Conservation (phyloP, 2,113 vertebrate species). For the Turdus rufiventris region DNA sequence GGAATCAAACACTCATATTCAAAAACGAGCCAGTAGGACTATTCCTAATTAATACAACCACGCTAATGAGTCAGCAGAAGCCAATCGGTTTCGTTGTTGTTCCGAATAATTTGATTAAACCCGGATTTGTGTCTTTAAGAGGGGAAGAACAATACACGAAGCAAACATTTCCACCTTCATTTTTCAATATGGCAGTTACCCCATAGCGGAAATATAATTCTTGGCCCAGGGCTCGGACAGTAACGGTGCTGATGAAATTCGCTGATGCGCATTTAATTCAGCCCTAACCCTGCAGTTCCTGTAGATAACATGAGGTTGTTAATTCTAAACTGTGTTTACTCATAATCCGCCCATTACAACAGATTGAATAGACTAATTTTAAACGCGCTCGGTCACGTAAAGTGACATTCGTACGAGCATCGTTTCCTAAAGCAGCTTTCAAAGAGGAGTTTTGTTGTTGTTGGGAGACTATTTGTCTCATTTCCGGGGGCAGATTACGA, state of each 20-base stretch:
- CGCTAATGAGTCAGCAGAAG: not conserved
- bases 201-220: constrained; percentile 26
- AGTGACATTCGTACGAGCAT: constrained; percentile 42
- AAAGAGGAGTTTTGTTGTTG: constrained; percentile 51
- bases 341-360: constrained; percentile 46
- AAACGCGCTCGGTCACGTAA: not conserved
- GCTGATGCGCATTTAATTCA: not conserved
- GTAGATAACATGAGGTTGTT: not conserved
- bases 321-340: constrained; percentile 23
- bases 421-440: constrained; percentile 64
- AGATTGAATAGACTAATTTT: constrained; percentile 49
- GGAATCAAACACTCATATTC: not conserved
- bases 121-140: not conserved
- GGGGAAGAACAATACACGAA: not conserved
- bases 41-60: not conserved
- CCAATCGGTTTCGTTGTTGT: not conserved
- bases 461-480: constrained; percentile 46
- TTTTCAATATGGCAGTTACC: constrained; percentile 27
- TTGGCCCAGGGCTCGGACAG: constrained; percentile 14
- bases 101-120: not conserved
- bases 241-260: constrained; percentile 14
- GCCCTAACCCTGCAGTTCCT: not conserved
- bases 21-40: not conserved
- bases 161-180: constrained; percentile 18
- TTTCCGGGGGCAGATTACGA: constrained; percentile 64